Conservation (phyloP, 2,888 invertebrate species). For the Calliscelio sp. region DNA sequence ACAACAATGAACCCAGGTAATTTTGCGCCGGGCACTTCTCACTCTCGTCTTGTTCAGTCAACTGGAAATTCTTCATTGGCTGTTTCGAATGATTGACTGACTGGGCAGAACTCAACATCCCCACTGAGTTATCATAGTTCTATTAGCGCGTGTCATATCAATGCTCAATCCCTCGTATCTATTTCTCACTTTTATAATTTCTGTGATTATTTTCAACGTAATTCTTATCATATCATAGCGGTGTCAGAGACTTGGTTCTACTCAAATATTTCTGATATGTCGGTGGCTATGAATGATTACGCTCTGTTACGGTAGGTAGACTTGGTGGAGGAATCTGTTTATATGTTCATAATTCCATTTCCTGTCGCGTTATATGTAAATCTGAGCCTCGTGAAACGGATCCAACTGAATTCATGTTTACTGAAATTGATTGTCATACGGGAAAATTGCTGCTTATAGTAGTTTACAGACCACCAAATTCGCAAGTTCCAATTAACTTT, state of each 20-base stretch:
- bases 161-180: background rate
- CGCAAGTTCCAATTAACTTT: no score
- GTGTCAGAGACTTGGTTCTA: slow-evolving; percentile 25
- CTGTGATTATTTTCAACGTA: background rate
- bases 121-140: no score
- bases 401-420: background rate
- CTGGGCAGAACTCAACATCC: no score
- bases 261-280: background rate
- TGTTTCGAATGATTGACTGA: no score
- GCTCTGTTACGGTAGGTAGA: background rate
- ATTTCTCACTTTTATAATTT: background rate
- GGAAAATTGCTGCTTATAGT: background rate
- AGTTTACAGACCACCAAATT: background rate
- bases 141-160: background rate
- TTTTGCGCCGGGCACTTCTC: no score
- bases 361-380: background rate
- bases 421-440: background rate
- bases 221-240: background rate
- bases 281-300: background rate
- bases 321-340: no score
- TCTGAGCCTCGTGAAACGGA: background rate
- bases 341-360: background rate
- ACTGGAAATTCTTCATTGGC: no score
- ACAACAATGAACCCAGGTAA: no score
- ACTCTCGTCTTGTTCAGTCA: no score